These are phyloP conservation scores for Castor canadensis DNA, from an alignment of 2,113 vertebrate genomes.

Conservation along the genomic window DNA sequence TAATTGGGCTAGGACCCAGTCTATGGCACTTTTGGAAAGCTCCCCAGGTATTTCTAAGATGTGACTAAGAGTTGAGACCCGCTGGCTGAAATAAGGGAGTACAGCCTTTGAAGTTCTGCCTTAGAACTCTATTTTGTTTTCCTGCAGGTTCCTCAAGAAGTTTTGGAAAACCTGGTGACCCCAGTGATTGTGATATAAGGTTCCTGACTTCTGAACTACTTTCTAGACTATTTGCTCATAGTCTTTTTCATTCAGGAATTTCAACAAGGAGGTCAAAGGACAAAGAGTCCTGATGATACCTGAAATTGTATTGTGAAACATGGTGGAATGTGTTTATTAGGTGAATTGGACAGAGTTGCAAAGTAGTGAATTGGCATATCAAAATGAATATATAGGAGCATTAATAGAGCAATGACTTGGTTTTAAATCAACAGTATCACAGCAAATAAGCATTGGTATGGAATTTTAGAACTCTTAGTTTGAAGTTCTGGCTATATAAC, in stretches of 20 bases:
- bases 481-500: not conserved
- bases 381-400: not conserved
- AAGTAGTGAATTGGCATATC: not conserved
- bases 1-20: not conserved
- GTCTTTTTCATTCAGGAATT: not conserved
- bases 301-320: not conserved
- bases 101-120: not conserved
- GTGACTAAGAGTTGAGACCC: not conserved
- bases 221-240: not conserved
- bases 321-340: not conserved
- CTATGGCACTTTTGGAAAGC: not conserved
- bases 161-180: not conserved
- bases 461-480: not conserved
- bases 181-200: not conserved
- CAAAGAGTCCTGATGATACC: not conserved
- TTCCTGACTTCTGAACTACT: not conserved
- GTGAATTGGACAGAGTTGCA: not conserved
- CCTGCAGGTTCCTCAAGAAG: not conserved
- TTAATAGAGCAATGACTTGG: not conserved
- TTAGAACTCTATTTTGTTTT: slow-evolving; percentile 5
- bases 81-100: not conserved
- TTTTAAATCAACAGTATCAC: not conserved
- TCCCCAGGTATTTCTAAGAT: not conserved
- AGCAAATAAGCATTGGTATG: not conserved
- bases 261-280: not conserved